A percentile compares a stretch with the other conserved stretches of the same genome.
phyloP scores from a whole-genome alignment of 2,888 invertebrate species.

The Hypselothyrea guttata region DNA sequence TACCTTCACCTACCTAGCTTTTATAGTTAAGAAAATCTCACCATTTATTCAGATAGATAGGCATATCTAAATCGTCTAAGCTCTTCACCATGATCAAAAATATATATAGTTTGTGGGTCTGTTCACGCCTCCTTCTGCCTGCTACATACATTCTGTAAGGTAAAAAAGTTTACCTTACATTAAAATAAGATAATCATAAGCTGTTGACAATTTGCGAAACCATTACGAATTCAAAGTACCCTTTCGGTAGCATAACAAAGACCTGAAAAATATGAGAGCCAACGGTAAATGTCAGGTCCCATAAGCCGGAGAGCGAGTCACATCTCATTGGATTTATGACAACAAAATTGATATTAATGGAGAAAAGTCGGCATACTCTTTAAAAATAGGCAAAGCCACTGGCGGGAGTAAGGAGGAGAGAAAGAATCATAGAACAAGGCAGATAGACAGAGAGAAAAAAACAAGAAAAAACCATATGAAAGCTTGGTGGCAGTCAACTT shows the following conservation, averaged over 20 bases:
- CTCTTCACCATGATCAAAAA: too few species aligned
- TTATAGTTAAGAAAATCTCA: too few species aligned
- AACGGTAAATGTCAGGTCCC: constrained; percentile 44
- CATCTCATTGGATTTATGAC: constrained; percentile 78
- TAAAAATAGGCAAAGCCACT: constrained; percentile 38
- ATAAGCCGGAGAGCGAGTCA: constrained; percentile 40
- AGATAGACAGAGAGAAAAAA: background rate
- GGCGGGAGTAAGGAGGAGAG: background rate
- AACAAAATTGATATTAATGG: constrained; percentile 79
- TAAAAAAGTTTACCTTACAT: too few species aligned
- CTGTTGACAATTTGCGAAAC: background rate
- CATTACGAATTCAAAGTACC: background rate
- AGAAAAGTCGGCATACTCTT: constrained; percentile 44
- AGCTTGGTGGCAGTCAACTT: constrained; percentile 31
- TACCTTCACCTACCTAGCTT: too few species aligned
- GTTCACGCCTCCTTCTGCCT: too few species aligned
- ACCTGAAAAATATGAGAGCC: constrained; percentile 34
- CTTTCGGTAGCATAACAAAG: background rate
- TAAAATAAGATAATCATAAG: background rate
- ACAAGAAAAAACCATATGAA: background rate
- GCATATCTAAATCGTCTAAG: too few species aligned
- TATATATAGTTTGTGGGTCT: too few species aligned
- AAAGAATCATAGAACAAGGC: background rate
- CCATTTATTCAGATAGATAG: too few species aligned
- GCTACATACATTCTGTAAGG: too few species aligned